Evolutionary conservation across 2,113 vertebrate species (phyloP).

Genomic region (Cricetomys ansorgei): DNA sequence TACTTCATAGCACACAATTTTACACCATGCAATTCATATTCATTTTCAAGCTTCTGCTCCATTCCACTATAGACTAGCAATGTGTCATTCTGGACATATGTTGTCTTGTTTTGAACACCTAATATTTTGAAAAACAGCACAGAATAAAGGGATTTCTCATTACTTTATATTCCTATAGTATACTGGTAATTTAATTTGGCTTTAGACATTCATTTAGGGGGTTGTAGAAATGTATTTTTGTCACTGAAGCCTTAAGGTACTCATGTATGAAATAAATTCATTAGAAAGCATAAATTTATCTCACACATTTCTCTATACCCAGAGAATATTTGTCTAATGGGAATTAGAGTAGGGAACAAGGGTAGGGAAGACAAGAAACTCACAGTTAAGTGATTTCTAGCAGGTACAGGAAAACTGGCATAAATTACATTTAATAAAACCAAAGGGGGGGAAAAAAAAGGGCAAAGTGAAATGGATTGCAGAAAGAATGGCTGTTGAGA

Average conservation of each 20-base stretch:
- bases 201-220: not conserved
- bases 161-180: not conserved
- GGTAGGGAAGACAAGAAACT: conserved; percentile 15
- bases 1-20: not conserved
- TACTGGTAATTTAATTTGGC: not conserved
- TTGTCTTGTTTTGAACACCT: conserved; percentile 18
- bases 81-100: not conserved
- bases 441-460: conserved; percentile 68
- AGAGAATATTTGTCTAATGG: conserved; percentile 11
- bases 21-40: not conserved
- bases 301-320: not conserved
- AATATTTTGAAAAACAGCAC: conserved; percentile 49
- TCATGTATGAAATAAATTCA: conserved; percentile 45
- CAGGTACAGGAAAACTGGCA: not conserved
- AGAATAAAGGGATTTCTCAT: conserved; percentile 46
- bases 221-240: not conserved
- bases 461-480: conserved; percentile 62
- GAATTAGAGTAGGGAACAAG: not conserved
- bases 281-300: conserved; percentile 30
- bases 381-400: conserved; percentile 56
- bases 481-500: conserved; percentile 65
- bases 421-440: conserved; percentile 54
- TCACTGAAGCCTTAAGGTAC: not conserved
- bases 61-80: not conserved
- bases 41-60: conserved; percentile 26